A percentile compares a stretch with the other conserved stretches of the same genome.
These are phyloP conservation scores for Nephrotoma flavescens DNA, from an alignment of 2,888 invertebrate genomes.

Conservation along the genomic window DNA sequence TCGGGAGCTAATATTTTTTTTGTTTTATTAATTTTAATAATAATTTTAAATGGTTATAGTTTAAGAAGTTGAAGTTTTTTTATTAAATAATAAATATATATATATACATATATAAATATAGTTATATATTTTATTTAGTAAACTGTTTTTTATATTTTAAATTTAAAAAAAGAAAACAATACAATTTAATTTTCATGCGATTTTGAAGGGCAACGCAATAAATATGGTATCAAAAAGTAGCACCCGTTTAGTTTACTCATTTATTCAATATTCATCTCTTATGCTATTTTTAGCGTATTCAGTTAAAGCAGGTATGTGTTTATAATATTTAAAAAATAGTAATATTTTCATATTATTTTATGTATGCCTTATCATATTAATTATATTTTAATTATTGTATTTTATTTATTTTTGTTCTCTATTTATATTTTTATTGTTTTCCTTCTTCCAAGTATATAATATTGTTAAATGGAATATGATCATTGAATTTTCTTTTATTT, in stretches of 20 bases:
- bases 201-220: background rate
- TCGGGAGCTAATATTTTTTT: background rate
- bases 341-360: background rate
- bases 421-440: background rate
- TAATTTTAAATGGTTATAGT: background rate
- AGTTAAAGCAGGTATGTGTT: slow-evolving; percentile 13
- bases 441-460: background rate
- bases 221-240: slow-evolving; percentile 10
- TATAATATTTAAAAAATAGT: slow-evolving; percentile 6
- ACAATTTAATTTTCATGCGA: background rate
- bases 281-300: slow-evolving; percentile 14
- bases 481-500: background rate
- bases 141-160: background rate
- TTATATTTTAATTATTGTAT: background rate
- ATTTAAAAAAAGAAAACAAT: background rate
- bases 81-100: background rate
- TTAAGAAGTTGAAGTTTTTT: background rate
- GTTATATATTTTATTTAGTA: background rate
- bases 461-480: background rate
- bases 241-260: slow-evolving; percentile 10
- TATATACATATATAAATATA: background rate
- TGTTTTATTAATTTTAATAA: background rate
- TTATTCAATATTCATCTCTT: slow-evolving; percentile 11
- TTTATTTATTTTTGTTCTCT: background rate
- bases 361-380: background rate